phyloP scores from a whole-genome alignment of 2,113 vertebrate species.

The Piprites chloris region DNA sequence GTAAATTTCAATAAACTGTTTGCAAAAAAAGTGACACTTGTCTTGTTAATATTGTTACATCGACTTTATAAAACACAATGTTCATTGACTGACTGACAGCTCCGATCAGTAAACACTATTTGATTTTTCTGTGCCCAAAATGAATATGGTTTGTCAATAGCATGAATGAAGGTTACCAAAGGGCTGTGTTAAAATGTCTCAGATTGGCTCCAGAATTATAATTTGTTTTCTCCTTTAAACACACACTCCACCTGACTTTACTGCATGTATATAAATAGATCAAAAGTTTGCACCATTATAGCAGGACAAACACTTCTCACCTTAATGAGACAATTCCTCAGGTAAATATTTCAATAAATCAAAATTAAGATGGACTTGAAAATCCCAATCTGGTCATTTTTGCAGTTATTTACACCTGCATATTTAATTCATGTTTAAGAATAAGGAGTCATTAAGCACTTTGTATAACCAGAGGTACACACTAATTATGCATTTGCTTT shows the following conservation, averaged over 20 bases:
- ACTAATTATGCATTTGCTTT: neutral
- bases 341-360: neutral
- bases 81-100: neutral
- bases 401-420: neutral
- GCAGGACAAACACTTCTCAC: neutral
- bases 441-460: neutral
- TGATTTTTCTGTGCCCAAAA: neutral
- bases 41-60: neutral
- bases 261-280: rapidly evolving
- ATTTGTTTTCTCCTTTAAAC: neutral
- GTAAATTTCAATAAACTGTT: neutral
- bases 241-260: neutral
- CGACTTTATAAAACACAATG: neutral
- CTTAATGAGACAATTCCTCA: neutral
- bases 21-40: neutral
- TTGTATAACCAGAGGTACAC: neutral
- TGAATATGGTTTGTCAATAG: neutral
- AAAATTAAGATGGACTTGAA: neutral
- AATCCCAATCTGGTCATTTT: neutral
- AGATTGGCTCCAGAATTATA: neutral
- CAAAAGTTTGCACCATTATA: neutral
- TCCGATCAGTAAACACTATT: neutral
- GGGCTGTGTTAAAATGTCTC: neutral
- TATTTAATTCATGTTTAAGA: neutral
- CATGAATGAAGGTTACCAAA: neutral